phyloP scores from a whole-genome alignment of 64 coral and sea anemone genomes.

The Actinia tenebrosa region DNA sequence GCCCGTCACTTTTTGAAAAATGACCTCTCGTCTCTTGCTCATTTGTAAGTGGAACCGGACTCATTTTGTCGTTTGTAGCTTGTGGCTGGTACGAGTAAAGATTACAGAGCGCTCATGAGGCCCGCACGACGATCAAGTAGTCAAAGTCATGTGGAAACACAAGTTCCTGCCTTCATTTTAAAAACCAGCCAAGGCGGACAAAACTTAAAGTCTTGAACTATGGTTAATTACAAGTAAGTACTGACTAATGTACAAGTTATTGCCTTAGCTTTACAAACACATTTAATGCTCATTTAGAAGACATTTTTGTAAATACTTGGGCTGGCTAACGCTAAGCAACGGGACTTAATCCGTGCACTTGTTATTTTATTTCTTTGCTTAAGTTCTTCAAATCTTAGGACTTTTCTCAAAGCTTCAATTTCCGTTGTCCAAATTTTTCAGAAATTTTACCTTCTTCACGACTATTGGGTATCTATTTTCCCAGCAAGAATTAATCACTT shows the following conservation, averaged over 20 bases:
- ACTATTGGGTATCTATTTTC: background rate
- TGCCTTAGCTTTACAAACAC: background rate
- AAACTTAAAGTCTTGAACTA: background rate
- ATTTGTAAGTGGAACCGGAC: background rate
- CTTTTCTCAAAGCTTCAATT: background rate
- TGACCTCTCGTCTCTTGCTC: background rate
- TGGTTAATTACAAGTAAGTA: background rate
- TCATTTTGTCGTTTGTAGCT: background rate
- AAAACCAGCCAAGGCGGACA: background rate
- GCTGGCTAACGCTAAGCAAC: background rate
- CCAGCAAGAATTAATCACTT: background rate
- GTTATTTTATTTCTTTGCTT: background rate
- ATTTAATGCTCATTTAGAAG: background rate
- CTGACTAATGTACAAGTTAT: background rate
- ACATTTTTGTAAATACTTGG: constrained; percentile 12
- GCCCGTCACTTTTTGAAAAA: constrained; percentile 17
- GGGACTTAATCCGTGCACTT: background rate
- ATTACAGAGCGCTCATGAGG: background rate
- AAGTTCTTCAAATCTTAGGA: background rate
- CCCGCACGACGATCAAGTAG: background rate
- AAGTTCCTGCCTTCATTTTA: background rate
- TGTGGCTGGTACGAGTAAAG: background rate
- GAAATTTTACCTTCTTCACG: background rate
- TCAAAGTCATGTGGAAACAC: background rate
- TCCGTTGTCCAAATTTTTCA: background rate